A percentile compares a stretch with the other conserved stretches of the same genome.
These are phyloP conservation scores for Dryobota labecula DNA, from an alignment of 2,888 invertebrate species.

Conservation along the genomic window DNA sequence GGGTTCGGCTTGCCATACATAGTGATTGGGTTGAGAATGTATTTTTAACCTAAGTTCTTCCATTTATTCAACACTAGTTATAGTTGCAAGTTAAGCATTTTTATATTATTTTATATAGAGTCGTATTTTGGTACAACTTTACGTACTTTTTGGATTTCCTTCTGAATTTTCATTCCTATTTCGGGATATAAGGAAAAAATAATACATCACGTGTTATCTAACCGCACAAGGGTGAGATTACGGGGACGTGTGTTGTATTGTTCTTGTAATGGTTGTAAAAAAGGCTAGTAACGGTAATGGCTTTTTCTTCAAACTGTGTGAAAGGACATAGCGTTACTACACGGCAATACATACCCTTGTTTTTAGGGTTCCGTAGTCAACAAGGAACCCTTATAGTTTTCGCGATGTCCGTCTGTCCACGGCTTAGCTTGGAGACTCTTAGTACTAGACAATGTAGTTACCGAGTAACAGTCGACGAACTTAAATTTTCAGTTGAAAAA, in stretches of 20 bases:
- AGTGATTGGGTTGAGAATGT: no score
- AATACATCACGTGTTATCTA: conserved; percentile 59
- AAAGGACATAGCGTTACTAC: not conserved
- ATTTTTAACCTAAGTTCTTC: not conserved
- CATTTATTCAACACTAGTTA: not conserved
- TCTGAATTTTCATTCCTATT: conserved; percentile 33
- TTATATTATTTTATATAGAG: no score
- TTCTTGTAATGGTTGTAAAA: conserved; percentile 55
- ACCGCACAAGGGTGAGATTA: conserved; percentile 38
- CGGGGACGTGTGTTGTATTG: conserved; percentile 44
- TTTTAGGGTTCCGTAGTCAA: no score
- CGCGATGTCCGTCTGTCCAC: no score
- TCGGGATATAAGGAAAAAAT: conserved; percentile 43
- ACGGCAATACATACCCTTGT: not conserved
- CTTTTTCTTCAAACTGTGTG: conserved; percentile 12
- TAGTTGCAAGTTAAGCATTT: not conserved
- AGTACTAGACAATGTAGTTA: no score
- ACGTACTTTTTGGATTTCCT: not conserved
- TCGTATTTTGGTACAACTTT: not conserved
- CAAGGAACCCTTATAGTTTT: no score
- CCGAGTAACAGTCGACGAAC: no score
- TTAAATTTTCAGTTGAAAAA: no score
- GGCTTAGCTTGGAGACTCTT: no score
- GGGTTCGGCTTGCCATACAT: no score
- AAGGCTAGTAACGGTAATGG: conserved; percentile 14